phyloP scores from a whole-genome alignment of 2,113 vertebrate genomes.

The Macquaria ambigua region DNA sequence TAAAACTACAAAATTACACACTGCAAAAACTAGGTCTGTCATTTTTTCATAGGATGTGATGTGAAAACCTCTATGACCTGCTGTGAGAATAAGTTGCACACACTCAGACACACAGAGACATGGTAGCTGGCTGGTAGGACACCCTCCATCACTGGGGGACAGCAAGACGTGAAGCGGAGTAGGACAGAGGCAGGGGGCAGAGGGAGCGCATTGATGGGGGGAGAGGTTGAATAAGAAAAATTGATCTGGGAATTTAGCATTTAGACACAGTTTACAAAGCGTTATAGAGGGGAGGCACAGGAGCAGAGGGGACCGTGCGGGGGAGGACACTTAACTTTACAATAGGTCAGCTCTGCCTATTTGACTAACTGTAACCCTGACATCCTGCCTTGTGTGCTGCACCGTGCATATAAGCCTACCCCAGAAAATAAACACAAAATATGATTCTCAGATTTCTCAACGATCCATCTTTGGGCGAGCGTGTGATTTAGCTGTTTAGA shows the following conservation, averaged over 20 bases:
- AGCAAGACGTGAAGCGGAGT: conserved; percentile 74
- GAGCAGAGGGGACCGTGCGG: conserved; percentile 61
- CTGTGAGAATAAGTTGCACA: conserved; percentile 1
- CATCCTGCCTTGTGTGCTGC: conserved; percentile 6
- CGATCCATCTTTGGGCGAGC: conserved; percentile 57
- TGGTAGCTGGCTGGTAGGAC: conserved; percentile 41
- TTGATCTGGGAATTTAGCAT: conserved; percentile 87
- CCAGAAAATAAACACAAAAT: conserved; percentile 35
- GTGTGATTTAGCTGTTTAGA: conserved; percentile 78
- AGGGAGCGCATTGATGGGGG: conserved; percentile 65
- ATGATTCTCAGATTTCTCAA: conserved; percentile 29
- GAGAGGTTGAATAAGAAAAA: conserved; percentile 86
- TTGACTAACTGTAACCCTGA: conserved; percentile 65
- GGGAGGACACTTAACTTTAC: conserved; percentile 82
- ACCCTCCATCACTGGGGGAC: conserved; percentile 78
- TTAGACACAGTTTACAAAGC: conserved; percentile 89
- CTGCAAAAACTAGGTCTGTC: background rate
- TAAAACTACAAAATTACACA: background rate
- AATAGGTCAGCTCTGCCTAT: conserved; percentile 80
- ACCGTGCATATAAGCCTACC: conserved; percentile 3
- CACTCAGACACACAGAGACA: conserved; percentile 10
- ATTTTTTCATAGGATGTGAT: background rate
- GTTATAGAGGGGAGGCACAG: conserved; percentile 75
- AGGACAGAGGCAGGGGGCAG: conserved; percentile 73
- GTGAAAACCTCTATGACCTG: conserved; percentile 4